These are phyloP conservation scores for Hippolais icterina DNA, from an alignment of 2,113 vertebrate species.

Conservation along the genomic window DNA sequence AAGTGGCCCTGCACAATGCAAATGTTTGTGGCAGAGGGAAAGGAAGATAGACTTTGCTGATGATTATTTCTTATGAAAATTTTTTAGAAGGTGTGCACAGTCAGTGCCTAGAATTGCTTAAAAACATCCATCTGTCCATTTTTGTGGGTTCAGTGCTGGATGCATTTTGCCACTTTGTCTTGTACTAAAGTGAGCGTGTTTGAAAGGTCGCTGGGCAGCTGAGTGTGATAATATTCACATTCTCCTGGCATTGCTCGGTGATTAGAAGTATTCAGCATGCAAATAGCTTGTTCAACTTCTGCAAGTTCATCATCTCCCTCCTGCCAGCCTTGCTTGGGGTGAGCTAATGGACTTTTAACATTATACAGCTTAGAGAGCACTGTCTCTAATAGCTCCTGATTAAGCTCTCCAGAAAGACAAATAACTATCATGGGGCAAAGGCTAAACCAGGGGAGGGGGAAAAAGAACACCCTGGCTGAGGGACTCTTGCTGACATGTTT, in stretches of 20 bases:
- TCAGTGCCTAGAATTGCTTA: neutral
- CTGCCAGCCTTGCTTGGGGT: slow-evolving; percentile 40
- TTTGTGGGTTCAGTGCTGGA: neutral
- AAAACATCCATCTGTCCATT: neutral
- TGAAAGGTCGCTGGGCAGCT: neutral
- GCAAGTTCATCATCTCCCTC: slow-evolving; percentile 41
- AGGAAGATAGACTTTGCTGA: neutral
- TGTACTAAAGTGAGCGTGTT: neutral
- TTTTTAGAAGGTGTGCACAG: neutral
- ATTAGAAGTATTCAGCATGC: slow-evolving; percentile 29
- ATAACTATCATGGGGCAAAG: neutral
- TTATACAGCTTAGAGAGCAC: neutral
- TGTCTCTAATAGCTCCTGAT: slow-evolving; percentile 37
- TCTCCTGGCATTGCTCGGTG: neutral
- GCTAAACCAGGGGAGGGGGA: neutral
- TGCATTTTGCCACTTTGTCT: neutral
- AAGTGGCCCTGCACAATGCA: neutral
- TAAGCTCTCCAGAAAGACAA: slow-evolving; percentile 26
- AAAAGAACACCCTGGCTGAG: neutral
- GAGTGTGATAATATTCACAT: neutral
- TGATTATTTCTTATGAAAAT: neutral
- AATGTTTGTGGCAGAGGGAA: neutral
- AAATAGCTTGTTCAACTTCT: slow-evolving; percentile 43
- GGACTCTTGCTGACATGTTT: neutral
- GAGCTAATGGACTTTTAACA: slow-evolving; percentile 50